phyloP scores from a whole-genome alignment of 1,140 invertebrate species.

The Ostrea denselamellosa region DNA sequence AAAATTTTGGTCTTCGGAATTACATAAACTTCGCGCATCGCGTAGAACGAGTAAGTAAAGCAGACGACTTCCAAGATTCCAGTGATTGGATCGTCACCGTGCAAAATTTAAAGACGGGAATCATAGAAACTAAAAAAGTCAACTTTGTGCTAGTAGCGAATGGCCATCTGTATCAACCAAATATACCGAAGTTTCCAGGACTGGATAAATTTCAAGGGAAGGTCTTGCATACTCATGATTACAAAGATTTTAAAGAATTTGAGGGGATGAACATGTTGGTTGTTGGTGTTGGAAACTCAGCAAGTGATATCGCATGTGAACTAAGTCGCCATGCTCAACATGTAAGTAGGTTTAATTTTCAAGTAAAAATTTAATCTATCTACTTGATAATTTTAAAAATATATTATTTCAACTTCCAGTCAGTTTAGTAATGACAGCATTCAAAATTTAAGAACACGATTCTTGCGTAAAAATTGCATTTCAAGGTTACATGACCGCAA shows the following conservation, averaged over 20 bases:
- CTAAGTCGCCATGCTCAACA: conserved; percentile 72
- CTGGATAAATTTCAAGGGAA: conserved; percentile 78
- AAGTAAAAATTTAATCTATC: too few species aligned
- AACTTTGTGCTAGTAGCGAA: conserved; percentile 73
- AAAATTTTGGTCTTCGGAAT: conserved; percentile 73
- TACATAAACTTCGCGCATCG: conserved; percentile 63
- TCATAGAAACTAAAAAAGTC: conserved; percentile 61
- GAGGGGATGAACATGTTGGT: conserved; percentile 79
- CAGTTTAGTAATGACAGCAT: too few species aligned
- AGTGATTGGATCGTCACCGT: conserved; percentile 56
- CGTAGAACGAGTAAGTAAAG: conserved; percentile 55
- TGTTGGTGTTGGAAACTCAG: conserved; percentile 81
- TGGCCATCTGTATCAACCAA: conserved; percentile 75
- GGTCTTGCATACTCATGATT: conserved; percentile 80
- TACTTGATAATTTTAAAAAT: too few species aligned
- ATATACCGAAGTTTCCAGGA: conserved; percentile 73
- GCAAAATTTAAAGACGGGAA: conserved; percentile 32
- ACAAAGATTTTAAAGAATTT: conserved; percentile 74
- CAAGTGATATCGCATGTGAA: conserved; percentile 80
- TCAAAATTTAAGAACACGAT: too few species aligned
- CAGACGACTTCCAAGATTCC: conserved; percentile 46
- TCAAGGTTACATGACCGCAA: too few species aligned
- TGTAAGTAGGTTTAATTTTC: conserved; percentile 45
- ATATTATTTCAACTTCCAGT: too few species aligned
- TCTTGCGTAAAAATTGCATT: too few species aligned